A percentile compares a stretch with the other conserved stretches of the same genome.
These are phyloP conservation scores for Troides helena DNA, from an alignment of 2,888 invertebrate genomes.

Conservation along the genomic window DNA sequence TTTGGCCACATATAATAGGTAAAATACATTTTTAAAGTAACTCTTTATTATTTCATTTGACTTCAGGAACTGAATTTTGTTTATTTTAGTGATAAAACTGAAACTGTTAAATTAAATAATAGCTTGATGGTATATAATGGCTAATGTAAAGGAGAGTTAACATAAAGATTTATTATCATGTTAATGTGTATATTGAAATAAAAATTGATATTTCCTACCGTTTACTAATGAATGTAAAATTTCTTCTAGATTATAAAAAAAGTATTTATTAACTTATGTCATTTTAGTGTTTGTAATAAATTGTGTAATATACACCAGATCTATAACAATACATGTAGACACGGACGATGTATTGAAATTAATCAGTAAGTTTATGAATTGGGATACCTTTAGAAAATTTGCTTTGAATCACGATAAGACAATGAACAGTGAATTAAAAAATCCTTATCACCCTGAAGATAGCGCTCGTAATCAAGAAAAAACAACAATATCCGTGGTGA, in stretches of 20 bases:
- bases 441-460: conserved; percentile 59
- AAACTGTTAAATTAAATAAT: neutral
- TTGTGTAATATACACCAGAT: neutral
- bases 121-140: too few relatives aligned
- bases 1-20: neutral
- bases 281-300: conserved; percentile 8
- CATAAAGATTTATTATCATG: too few relatives aligned
- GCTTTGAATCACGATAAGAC: conserved; percentile 12
- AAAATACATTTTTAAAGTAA: neutral
- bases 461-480: conserved; percentile 33
- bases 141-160: too few relatives aligned
- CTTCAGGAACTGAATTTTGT: neutral
- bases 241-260: too few relatives aligned
- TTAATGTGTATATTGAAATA: too few relatives aligned
- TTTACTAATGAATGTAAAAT: neutral
- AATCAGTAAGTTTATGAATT: conserved; percentile 28
- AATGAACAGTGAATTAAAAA: conserved; percentile 36
- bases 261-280: neutral
- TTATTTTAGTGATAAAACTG: neutral
- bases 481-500: conserved; percentile 11
- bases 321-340: conserved; percentile 34
- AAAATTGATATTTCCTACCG: too few relatives aligned
- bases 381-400: conserved; percentile 18
- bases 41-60: too few relatives aligned
- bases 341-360: conserved; percentile 33